phyloP scores from a whole-genome alignment of 2,797 vertebrate genomes.

The Lateolabrax maculatus region DNA sequence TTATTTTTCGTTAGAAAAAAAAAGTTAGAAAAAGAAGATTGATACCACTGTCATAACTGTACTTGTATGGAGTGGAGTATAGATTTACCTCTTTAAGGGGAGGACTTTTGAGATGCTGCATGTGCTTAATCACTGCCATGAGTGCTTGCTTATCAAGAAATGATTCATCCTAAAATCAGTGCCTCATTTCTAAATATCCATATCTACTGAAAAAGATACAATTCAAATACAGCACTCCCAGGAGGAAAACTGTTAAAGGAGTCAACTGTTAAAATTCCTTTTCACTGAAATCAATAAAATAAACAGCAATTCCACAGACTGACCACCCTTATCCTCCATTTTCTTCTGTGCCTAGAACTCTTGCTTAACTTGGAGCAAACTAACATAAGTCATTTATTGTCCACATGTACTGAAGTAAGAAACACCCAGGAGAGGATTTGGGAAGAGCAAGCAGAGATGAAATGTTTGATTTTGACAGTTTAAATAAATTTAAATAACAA shows the following conservation, averaged over 20 bases:
- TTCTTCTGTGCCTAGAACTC: slow-evolving; percentile 23
- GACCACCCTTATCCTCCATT: slow-evolving; percentile 17
- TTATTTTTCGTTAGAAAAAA: too few species aligned
- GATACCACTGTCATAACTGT: not conserved
- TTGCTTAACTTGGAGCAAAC: slow-evolving; percentile 3
- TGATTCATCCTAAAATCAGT: slow-evolving; percentile 29
- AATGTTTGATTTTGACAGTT: slow-evolving; percentile 33
- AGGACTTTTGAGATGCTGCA: not conserved
- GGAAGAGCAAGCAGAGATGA: slow-evolving; percentile 18
- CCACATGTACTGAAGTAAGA: slow-evolving; percentile 24
- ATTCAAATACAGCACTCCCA: slow-evolving; percentile 17
- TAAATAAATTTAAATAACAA: slow-evolving; percentile 36
- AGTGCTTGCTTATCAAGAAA: slow-evolving; percentile 10
- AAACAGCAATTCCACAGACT: slow-evolving; percentile 23
- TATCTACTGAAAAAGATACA: slow-evolving; percentile 36
- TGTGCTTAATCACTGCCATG: not conserved
- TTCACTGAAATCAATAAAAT: slow-evolving; percentile 66
- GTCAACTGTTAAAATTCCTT: slow-evolving; percentile 62
- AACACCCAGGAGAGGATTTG: slow-evolving; percentile 37
- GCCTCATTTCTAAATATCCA: slow-evolving; percentile 14
- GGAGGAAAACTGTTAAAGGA: slow-evolving; percentile 52
- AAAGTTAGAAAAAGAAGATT: not conserved
- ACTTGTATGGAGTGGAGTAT: too few species aligned
- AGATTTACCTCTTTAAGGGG: too few species aligned
- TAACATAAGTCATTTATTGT: slow-evolving; percentile 38